These are phyloP conservation scores for Nibea albiflora DNA, from an alignment of 2,113 vertebrate species.

Conservation along the genomic window DNA sequence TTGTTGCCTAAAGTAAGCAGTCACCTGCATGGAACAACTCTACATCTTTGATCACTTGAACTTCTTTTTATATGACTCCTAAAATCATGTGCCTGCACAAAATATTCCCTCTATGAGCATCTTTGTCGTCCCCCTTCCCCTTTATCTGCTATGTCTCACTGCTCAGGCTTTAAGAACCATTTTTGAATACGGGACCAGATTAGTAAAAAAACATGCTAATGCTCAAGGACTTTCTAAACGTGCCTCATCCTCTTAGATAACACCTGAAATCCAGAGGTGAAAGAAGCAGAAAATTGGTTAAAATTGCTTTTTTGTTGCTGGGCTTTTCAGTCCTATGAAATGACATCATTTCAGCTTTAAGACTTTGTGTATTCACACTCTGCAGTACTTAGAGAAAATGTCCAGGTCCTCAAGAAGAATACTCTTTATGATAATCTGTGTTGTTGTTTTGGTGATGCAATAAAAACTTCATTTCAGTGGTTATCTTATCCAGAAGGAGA, in stretches of 20 bases:
- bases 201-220: slow-evolving; percentile 48
- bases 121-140: background rate
- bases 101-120: slow-evolving; percentile 21
- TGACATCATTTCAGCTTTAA: slow-evolving; percentile 1
- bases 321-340: slow-evolving; percentile 4
- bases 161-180: slow-evolving; percentile 15
- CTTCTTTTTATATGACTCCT: background rate
- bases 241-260: slow-evolving; percentile 19
- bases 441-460: slow-evolving; percentile 4
- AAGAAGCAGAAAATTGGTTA: slow-evolving; percentile 22
- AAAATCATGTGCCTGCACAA: background rate
- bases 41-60: background rate
- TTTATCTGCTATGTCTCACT: background rate
- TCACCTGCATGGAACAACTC: slow-evolving; percentile 3
- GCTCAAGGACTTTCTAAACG: slow-evolving; percentile 36
- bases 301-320: slow-evolving; percentile 26
- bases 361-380: background rate
- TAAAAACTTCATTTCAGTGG: background rate
- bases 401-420: background rate
- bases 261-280: slow-evolving; percentile 33
- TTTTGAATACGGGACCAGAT: slow-evolving; percentile 40
- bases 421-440: background rate
- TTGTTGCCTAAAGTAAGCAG: background rate
- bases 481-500: background rate
- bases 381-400: background rate